Evolutionary conservation across 2,113 vertebrate genomes (phyloP).

Genomic region (Antigone vipio): DNA sequence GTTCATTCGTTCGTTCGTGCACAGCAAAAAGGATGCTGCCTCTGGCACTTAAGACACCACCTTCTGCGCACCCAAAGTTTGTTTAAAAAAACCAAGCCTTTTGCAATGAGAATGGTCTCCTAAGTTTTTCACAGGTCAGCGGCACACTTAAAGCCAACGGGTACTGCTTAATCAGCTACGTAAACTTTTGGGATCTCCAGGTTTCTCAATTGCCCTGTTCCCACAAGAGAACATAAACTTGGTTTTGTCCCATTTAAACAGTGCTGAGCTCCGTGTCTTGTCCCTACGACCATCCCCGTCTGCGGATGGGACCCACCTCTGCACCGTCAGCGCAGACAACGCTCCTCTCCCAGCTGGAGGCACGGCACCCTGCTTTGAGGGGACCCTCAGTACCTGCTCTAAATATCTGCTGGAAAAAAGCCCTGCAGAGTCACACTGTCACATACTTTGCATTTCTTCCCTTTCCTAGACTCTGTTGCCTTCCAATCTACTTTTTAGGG

Average conservation of each 20-base stretch:
- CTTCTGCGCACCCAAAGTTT: background rate
- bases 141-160: background rate
- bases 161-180: background rate
- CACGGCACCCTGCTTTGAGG: background rate
- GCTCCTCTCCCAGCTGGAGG: background rate
- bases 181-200: background rate
- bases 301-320: background rate
- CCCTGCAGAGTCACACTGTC: background rate
- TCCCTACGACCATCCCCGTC: background rate
- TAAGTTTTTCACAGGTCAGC: background rate
- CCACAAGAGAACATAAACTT: background rate
- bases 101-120: background rate
- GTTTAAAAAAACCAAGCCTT: background rate
- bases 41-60: background rate
- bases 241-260: background rate
- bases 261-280: background rate
- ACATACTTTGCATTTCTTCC: background rate
- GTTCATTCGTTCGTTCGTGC: background rate
- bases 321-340: background rate
- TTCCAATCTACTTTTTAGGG: background rate
- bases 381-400: background rate
- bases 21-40: background rate
- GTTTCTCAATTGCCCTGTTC: background rate
- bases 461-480: background rate
- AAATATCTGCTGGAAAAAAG: background rate